Evolutionary conservation across 2,797 vertebrate genomes (phyloP).

Genomic region (Crypturellus tataupa): DNA sequence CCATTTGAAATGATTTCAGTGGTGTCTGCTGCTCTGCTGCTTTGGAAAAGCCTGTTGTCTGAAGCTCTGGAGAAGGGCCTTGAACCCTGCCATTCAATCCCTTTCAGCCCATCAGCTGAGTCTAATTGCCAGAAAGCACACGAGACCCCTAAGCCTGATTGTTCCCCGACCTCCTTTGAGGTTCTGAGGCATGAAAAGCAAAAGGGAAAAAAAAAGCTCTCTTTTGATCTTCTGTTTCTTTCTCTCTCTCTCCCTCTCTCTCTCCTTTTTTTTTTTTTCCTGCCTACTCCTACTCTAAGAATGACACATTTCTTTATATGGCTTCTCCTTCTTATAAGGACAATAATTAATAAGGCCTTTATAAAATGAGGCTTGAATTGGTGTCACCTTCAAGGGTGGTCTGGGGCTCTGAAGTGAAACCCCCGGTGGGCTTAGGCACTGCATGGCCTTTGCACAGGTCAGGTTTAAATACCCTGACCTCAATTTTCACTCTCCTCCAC

Average conservation of each 20-base stretch:
- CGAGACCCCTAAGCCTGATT: slow-evolving; percentile 97
- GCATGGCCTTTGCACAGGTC: slow-evolving; percentile 93
- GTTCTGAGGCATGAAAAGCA: slow-evolving; percentile 99
- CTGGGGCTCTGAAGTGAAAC: slow-evolving; percentile 89
- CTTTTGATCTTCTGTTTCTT: slow-evolving; percentile 95
- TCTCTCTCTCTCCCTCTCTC: slow-evolving; percentile 78
- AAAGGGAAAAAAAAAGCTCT: slow-evolving; percentile 87
- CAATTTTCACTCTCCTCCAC: slow-evolving; percentile 94
- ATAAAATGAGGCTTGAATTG: slow-evolving; percentile 97
- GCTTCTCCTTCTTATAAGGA: slow-evolving; percentile 92
- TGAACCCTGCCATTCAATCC: slow-evolving; percentile 99
- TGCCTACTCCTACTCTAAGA: slow-evolving; percentile 91
- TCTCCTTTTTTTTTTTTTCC: slow-evolving; percentile 80
- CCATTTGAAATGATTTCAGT: slow-evolving; percentile 98
- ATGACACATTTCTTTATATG: slow-evolving; percentile 96
- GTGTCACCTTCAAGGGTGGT: slow-evolving; percentile 95
- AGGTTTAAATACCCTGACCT: slow-evolving; percentile 99
- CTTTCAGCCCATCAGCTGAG: slow-evolving; percentile 99
- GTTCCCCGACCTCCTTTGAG: slow-evolving; percentile 99
- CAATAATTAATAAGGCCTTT: slow-evolving; percentile 99
- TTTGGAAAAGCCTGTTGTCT: slow-evolving; percentile 97
- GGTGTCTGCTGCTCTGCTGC: slow-evolving; percentile 90
- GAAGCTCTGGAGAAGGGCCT: slow-evolving; percentile 96
- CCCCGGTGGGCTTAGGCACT: slow-evolving; percentile 90
- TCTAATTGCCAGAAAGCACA: slow-evolving; percentile 99